These are phyloP conservation scores for Tuta absoluta DNA, from an alignment of 2,888 invertebrate species.

Conservation along the genomic window DNA sequence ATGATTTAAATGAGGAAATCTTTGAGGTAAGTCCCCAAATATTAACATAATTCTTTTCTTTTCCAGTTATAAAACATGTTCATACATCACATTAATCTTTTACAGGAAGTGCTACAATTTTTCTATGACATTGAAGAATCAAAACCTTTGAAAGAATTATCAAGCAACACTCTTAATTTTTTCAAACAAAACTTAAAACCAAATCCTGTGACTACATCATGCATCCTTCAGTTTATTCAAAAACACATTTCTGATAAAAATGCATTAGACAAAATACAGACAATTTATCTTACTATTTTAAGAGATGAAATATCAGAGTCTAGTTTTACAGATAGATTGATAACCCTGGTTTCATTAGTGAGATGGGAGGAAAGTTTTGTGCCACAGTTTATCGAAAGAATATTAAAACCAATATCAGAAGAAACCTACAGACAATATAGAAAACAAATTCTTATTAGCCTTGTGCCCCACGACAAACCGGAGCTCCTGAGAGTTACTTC, in stretches of 20 bases:
- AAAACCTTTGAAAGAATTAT: constrained; percentile 55
- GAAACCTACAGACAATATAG: constrained; percentile 66
- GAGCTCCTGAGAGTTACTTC: constrained; percentile 59
- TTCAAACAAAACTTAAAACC: constrained; percentile 67
- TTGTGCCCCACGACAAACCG: constrained; percentile 65
- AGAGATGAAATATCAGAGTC: constrained; percentile 59
- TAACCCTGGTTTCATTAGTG: constrained; percentile 62
- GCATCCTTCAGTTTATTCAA: constrained; percentile 58
- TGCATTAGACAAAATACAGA: constrained; percentile 54
- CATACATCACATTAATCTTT: constrained; percentile 1
- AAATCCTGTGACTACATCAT: constrained; percentile 69
- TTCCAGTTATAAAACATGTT: neutral
- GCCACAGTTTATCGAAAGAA: constrained; percentile 54
- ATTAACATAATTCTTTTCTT: neutral
- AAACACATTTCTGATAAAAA: constrained; percentile 46
- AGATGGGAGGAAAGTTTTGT: constrained; percentile 61
- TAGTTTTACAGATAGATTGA: constrained; percentile 60
- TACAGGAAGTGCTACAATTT: constrained; percentile 66
- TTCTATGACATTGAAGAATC: constrained; percentile 58
- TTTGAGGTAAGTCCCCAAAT: constrained; percentile 58
- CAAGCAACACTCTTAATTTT: constrained; percentile 59
- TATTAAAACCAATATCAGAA: constrained; percentile 60
- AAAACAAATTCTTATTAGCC: constrained; percentile 71
- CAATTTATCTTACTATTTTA: constrained; percentile 60
- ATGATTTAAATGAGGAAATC: constrained; percentile 59